Percentiles rank a stretch among this genome's conserved stretches.
Evolutionary conservation across 2,113 vertebrate genomes (phyloP).

Genomic region (Callithrix jacchus): DNA sequence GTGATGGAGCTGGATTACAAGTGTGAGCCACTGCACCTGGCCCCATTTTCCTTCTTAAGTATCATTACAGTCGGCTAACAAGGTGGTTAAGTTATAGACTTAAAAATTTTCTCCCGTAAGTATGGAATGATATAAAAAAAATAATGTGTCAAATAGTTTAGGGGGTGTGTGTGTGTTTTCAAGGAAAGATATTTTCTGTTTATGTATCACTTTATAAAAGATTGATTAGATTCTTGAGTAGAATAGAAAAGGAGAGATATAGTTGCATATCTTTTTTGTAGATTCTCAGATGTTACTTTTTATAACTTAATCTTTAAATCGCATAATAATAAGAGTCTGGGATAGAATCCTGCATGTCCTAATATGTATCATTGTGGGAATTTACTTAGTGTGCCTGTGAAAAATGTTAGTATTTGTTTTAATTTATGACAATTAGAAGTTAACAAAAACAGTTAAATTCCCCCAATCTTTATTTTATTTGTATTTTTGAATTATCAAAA

Average conservation of each 20-base stretch:
- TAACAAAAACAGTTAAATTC: constrained; percentile 14
- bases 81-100: constrained; percentile 4
- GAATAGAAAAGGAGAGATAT: not conserved
- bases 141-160: not conserved
- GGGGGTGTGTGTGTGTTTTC: not conserved
- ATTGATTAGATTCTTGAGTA: constrained; percentile 22
- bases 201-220: not conserved
- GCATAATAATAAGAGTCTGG: not conserved
- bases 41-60: not conserved
- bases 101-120: not conserved
- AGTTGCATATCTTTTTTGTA: constrained; percentile 4
- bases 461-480: constrained; percentile 8
- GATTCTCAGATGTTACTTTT: not conserved
- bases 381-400: constrained; percentile 18
- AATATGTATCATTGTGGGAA: not conserved
- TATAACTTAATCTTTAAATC: constrained; percentile 4
- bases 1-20: too few species aligned
- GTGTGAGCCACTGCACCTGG: too few species aligned
- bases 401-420: constrained; percentile 39
- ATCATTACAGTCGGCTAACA: constrained; percentile 5
- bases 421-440: constrained; percentile 28
- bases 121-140: not conserved
- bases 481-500: not conserved
- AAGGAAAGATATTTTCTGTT: constrained; percentile 45
- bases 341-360: not conserved